phyloP scores from a whole-genome alignment of 2,113 vertebrate genomes.

The Varanus salvator region DNA sequence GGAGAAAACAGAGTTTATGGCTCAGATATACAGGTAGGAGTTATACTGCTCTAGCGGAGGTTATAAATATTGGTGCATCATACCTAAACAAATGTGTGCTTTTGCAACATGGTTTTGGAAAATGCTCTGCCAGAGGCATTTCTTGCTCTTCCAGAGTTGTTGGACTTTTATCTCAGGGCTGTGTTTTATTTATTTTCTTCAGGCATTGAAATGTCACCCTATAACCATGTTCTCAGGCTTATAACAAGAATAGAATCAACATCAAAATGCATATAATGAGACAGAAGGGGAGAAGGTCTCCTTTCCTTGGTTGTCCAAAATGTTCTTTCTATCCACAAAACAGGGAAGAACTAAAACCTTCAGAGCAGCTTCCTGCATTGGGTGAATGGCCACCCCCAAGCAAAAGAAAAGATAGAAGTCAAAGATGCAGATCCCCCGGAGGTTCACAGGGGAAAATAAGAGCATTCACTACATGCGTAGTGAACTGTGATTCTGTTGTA shows the following conservation, averaged over 20 bases:
- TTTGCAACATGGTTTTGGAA: not conserved
- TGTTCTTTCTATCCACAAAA: not conserved
- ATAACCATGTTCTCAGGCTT: not conserved
- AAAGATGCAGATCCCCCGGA: too few relatives aligned
- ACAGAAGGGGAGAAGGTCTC: too few relatives aligned
- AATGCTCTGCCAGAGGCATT: not conserved
- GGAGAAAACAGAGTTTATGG: conserved; percentile 54
- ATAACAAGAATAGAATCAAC: not conserved
- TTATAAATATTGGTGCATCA: conserved; percentile 22
- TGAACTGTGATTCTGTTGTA: not conserved
- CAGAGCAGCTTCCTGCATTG: not conserved
- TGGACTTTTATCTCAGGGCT: not conserved
- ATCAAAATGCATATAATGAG: not conserved
- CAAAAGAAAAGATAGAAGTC: not conserved
- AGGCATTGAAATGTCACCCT: not conserved
- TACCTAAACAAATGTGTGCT: conserved; percentile 1
- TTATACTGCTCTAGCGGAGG: not conserved
- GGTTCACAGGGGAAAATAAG: not conserved
- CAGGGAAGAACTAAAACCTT: not conserved
- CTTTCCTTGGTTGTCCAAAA: not conserved
- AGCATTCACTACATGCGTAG: not conserved
- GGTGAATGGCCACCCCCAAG: not conserved
- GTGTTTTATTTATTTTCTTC: not conserved
- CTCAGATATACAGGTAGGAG: conserved; percentile 8
- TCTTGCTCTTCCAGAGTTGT: not conserved